Base-by-base conservation (phyloP, 2,888 invertebrate genomes). In the Epistrophe eligans region DNA sequence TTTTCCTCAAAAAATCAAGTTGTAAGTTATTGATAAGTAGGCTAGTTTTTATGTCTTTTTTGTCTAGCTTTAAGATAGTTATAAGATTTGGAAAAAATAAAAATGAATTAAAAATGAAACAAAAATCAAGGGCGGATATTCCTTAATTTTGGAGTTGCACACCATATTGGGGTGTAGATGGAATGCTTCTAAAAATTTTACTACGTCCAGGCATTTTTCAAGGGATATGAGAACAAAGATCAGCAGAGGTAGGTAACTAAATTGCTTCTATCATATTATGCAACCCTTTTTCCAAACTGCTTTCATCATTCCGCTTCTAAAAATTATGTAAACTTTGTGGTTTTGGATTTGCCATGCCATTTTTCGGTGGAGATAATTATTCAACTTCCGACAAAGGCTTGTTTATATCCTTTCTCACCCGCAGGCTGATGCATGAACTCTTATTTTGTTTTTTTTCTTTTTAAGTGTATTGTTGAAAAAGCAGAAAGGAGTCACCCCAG, bases 301-400 rank as follows among this genome's bases (percentile, higher is more conserved):
- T 10, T 5, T 35, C 24, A 71, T 72, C 32, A 50, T 67, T 62
- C 62, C 13, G 43, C 55, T 11, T 19, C n/a, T 60, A 60, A 60
- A 67, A 79, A 55, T 64, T 71, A 74, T 71, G 84, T 84, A 57
- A 77, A 43, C 81, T 67, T 80, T 66, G 84, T 73, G 66, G 81
- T 52, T 76, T 66, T 80, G 35, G 84, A 15, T 64, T 60, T 60
- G 58, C 40, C 48, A 62, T 48, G 32, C 55, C 11, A 60, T 55
- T 79, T 83, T 74, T 74, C 58, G 67, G 55, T 48, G 66, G 66
- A 0, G 35, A 35, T 35, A 5, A 32, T 32, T 77, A 67, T 81
- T 81, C 60, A 84, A 80, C 72, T 67, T 81, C 77, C 72, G 72
- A 50, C 45, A 48, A 79, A 83, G 74, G 60, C 81, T 80, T 67